Conservation (phyloP, 2,113 vertebrate genomes). For the Alligator sinensis region DNA sequence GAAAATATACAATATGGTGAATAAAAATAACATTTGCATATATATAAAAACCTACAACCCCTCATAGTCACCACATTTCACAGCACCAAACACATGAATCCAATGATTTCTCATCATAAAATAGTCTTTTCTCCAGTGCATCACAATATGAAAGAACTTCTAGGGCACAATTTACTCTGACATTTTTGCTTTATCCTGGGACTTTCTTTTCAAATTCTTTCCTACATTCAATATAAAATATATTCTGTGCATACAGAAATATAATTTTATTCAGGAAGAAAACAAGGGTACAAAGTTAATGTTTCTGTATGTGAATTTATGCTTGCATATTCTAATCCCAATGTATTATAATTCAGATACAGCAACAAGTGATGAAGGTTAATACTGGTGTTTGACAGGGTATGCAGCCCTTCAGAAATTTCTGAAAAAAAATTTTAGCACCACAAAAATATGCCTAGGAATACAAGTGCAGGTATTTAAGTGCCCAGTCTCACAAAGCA, state of each 20-base stretch:
- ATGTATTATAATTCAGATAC: background rate
- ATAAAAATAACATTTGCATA: conserved; percentile 45
- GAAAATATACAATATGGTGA: conserved; percentile 14
- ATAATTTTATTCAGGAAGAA: background rate
- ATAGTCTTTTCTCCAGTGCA: background rate
- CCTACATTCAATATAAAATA: background rate
- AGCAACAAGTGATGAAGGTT: background rate
- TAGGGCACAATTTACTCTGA: background rate
- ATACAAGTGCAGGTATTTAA: no score
- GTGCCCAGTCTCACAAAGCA: no score
- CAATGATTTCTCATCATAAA: conserved; percentile 13
- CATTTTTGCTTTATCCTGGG: background rate
- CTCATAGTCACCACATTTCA: background rate
- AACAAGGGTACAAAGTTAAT: background rate
- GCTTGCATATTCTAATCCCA: no score
- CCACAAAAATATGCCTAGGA: no score
- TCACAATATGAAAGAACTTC: background rate
- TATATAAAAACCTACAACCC: background rate
- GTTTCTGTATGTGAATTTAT: background rate
- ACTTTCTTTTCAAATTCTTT: conserved; percentile 3
- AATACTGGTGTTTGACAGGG: no score
- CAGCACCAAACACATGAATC: background rate
- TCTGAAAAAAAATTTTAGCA: no score
- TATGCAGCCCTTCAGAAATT: no score
- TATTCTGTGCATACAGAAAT: background rate